These are phyloP conservation scores for Holotrichia oblita DNA, from an alignment of 1,140 invertebrate species.

Conservation along the genomic window DNA sequence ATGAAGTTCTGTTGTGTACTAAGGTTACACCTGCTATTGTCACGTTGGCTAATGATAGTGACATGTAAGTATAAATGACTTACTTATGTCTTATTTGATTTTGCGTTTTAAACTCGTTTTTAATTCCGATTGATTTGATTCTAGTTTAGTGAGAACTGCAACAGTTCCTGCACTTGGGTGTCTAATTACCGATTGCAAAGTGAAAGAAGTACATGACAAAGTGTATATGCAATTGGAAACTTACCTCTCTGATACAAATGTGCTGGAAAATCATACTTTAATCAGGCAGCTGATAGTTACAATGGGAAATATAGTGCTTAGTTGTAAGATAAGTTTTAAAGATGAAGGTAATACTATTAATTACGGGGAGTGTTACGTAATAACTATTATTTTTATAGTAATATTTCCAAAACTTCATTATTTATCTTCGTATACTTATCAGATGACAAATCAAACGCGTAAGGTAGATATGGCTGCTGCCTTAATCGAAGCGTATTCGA, in stretches of 20 bases:
- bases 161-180: constrained; percentile 72
- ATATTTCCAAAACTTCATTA: constrained; percentile 70
- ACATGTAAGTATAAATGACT: constrained; percentile 66
- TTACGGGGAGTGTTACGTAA: not conserved
- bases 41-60: constrained; percentile 75
- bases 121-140: constrained; percentile 22
- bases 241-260: constrained; percentile 67
- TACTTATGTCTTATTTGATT: no score
- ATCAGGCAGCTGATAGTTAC: constrained; percentile 64
- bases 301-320: constrained; percentile 64
- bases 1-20: constrained; percentile 67
- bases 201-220: constrained; percentile 72
- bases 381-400: constrained; percentile 63
- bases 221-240: constrained; percentile 77
- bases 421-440: constrained; percentile 67
- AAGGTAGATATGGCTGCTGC: constrained; percentile 69
- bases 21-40: constrained; percentile 75
- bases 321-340: constrained; percentile 65
- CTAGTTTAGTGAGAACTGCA: constrained; percentile 66
- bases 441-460: constrained; percentile 65
- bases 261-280: constrained; percentile 62
- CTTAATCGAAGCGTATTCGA: constrained; percentile 74
- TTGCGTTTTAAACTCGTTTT: no score
- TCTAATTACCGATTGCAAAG: constrained; percentile 69
- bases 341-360: constrained; percentile 64